These are phyloP conservation scores for Oenanthe oenanthe DNA, from an alignment of 2,113 vertebrate species.

Conservation along the genomic window DNA sequence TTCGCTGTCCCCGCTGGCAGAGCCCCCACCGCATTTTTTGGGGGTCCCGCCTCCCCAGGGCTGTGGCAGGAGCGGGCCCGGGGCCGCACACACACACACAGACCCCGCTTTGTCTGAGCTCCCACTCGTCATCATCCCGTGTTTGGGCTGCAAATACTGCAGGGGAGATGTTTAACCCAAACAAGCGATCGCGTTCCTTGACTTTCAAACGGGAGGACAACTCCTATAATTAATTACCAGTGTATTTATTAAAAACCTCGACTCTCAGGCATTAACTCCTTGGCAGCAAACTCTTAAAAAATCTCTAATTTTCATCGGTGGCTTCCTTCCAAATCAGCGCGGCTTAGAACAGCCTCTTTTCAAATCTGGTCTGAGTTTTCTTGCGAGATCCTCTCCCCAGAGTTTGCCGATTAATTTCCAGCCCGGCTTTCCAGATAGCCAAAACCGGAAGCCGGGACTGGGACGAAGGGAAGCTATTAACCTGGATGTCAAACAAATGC, in stretches of 20 bases:
- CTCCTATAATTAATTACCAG: conserved; percentile 1
- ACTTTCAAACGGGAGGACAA: not conserved
- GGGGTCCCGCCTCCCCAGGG: not conserved
- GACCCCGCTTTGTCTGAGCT: not conserved
- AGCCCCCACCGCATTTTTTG: fast-evolving
- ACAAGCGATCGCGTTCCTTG: not conserved
- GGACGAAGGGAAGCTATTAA: conserved; percentile 49
- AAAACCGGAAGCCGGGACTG: conserved; percentile 21
- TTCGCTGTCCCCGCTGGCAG: too few relatives aligned
- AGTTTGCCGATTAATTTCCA: conserved; percentile 29
- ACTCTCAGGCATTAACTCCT: conserved; percentile 8
- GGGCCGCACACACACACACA: not conserved
- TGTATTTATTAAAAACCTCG: not conserved
- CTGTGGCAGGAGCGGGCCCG: not conserved
- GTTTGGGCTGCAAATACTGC: conserved; percentile 25
- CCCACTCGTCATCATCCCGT: not conserved
- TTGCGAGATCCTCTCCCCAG: conserved; percentile 13
- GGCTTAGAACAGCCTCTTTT: not conserved
- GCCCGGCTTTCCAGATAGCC: conserved; percentile 19
- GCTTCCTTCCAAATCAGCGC: not conserved
- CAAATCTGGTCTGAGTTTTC: not conserved
- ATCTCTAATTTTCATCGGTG: not conserved
- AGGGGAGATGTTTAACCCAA: conserved; percentile 25
- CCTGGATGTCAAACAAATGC: conserved; percentile 53
- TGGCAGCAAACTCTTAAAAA: conserved; percentile 22